phyloP scores from a whole-genome alignment of 2,888 invertebrate genomes.

The Tromatobia lineatoria region DNA sequence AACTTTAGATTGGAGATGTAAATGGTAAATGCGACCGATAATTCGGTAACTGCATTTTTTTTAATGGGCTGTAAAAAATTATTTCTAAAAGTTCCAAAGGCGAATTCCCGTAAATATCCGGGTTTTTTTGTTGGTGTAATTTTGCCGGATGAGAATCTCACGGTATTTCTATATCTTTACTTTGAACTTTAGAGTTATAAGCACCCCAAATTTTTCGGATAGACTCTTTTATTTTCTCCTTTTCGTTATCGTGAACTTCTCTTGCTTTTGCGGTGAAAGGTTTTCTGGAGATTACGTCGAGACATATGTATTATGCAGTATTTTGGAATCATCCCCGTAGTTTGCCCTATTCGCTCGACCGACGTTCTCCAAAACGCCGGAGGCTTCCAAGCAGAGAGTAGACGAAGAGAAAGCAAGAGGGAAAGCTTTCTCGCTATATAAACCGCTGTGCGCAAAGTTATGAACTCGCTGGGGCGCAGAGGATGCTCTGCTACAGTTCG shows the following conservation, averaged over 20 bases:
- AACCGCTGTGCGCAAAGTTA: slow-evolving; percentile 32
- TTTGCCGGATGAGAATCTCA: too few species aligned
- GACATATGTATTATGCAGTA: slow-evolving; percentile 17
- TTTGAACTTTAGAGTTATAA: neutral
- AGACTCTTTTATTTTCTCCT: neutral
- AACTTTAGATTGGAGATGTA: too few species aligned
- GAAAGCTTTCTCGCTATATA: slow-evolving; percentile 4
- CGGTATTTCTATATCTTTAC: too few species aligned
- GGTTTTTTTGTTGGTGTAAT: too few species aligned
- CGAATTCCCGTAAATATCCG: too few species aligned
- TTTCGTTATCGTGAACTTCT: neutral
- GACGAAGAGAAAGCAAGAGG: neutral
- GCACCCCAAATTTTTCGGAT: neutral
- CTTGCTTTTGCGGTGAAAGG: neutral
- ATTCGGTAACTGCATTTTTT: too few species aligned
- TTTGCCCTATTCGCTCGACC: neutral
- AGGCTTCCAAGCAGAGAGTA: neutral
- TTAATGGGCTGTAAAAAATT: too few species aligned
- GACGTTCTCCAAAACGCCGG: slow-evolving; percentile 12
- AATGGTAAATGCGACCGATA: too few species aligned
- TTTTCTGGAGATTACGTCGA: slow-evolving; percentile 13
- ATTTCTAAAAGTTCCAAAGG: too few species aligned
- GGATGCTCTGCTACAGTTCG: slow-evolving; percentile 23
- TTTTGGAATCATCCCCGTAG: slow-evolving; percentile 1
- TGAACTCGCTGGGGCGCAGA: slow-evolving; percentile 3